These are phyloP conservation scores for Rhinoderma darwinii DNA, from an alignment of 2,113 vertebrate genomes.

Conservation along the genomic window DNA sequence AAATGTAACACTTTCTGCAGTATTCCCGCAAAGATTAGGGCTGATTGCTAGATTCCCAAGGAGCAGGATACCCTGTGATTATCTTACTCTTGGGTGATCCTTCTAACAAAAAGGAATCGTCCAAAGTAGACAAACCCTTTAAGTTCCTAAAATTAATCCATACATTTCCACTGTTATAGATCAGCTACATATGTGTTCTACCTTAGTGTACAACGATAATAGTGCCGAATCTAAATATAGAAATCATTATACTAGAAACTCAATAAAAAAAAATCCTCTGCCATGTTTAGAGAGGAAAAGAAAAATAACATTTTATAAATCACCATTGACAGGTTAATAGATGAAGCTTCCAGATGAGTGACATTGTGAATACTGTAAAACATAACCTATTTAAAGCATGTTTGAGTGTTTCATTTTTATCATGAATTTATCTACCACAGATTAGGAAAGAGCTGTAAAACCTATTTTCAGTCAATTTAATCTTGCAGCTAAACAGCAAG, in stretches of 20 bases:
- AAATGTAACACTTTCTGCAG: no score
- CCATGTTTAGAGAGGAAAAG: neutral
- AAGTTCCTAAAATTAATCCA: no score
- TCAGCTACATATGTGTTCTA: no score
- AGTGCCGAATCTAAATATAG: neutral
- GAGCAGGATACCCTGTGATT: no score
- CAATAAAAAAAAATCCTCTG: neutral
- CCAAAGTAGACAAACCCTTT: no score
- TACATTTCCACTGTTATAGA: no score
- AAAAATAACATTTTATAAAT: neutral
- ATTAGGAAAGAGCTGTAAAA: slow-evolving; percentile 57
- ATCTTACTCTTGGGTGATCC: no score
- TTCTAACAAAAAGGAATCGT: no score
- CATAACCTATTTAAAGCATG: slow-evolving; percentile 48
- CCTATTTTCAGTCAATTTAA: slow-evolving; percentile 59
- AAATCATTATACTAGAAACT: neutral
- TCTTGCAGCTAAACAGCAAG: slow-evolving; percentile 58
- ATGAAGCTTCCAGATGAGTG: neutral
- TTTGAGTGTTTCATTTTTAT: slow-evolving; percentile 56
- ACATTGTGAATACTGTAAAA: slow-evolving; percentile 22
- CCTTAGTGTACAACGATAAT: neutral
- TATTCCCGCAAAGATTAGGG: no score
- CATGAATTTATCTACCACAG: slow-evolving; percentile 56
- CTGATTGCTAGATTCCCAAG: no score
- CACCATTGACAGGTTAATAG: neutral